These are phyloP conservation scores for Vidua macroura DNA, from an alignment of 2,113 vertebrate genomes.

Conservation along the genomic window DNA sequence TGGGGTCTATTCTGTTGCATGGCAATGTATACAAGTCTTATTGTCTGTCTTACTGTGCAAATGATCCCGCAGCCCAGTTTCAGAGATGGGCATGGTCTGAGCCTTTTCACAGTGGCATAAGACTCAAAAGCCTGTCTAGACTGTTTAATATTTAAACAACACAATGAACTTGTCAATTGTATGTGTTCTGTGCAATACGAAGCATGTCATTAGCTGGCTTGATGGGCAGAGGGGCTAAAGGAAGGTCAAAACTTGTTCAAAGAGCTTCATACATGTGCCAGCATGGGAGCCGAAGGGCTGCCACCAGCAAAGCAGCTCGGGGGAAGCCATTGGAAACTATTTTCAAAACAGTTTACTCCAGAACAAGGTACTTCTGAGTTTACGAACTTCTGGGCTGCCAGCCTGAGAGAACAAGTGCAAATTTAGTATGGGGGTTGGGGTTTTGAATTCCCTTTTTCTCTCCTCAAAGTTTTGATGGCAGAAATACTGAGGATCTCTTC, in stretches of 20 bases:
- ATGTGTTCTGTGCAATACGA: slow-evolving; percentile 64
- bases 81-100: slow-evolving; percentile 54
- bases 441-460: slow-evolving; percentile 5
- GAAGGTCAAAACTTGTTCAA: slow-evolving; percentile 55
- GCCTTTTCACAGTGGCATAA: background rate
- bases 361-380: slow-evolving; percentile 45
- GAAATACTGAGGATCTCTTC: slow-evolving; percentile 12
- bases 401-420: slow-evolving; percentile 38
- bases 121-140: slow-evolving; percentile 61
- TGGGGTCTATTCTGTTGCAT: slow-evolving; percentile 66
- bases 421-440: background rate
- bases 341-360: slow-evolving; percentile 29
- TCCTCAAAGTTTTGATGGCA: background rate
- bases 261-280: slow-evolving; percentile 38
- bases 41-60: slow-evolving; percentile 65
- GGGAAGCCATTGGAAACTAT: slow-evolving; percentile 38
- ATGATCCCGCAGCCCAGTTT: slow-evolving; percentile 52
- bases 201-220: slow-evolving; percentile 63
- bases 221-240: slow-evolving; percentile 53
- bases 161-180: slow-evolving; percentile 66
- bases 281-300: slow-evolving; percentile 50
- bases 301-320: slow-evolving; percentile 42
- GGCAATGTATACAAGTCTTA: slow-evolving; percentile 66
- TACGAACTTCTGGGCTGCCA: slow-evolving; percentile 35
- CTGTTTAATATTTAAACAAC: slow-evolving; percentile 70